phyloP scores from a whole-genome alignment of 2,113 vertebrate genomes.

The Phalacrocorax pelagicus region DNA sequence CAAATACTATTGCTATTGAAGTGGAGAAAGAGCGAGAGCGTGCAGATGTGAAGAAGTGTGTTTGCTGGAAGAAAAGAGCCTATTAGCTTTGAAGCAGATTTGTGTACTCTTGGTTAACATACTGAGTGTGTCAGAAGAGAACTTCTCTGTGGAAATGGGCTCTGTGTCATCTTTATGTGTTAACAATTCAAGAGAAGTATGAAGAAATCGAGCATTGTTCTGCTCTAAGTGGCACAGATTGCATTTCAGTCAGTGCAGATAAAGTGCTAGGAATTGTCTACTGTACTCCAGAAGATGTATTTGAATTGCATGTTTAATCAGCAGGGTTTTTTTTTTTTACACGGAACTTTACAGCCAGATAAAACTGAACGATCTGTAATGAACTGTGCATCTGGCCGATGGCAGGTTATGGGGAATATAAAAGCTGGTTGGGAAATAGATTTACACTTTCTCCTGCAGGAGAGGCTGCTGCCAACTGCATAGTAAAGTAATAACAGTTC shows the following conservation, averaged over 20 bases:
- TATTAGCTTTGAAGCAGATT: constrained; percentile 47
- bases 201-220: constrained; percentile 53
- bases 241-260: constrained; percentile 20
- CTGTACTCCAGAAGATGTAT: constrained; percentile 28
- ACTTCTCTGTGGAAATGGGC: neutral
- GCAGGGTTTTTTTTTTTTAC: neutral
- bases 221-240: constrained; percentile 45
- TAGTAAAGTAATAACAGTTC: neutral
- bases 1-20: constrained; percentile 46
- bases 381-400: constrained; percentile 28
- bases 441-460: constrained; percentile 2
- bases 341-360: neutral
- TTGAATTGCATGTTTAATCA: constrained; percentile 31
- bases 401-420: constrained; percentile 14
- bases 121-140: constrained; percentile 5
- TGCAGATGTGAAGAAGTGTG: constrained; percentile 28
- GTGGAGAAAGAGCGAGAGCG: neutral
- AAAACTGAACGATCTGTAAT: neutral
- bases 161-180: constrained; percentile 4
- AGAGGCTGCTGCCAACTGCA: constrained; percentile 10
- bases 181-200: constrained; percentile 7
- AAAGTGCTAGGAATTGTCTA: constrained; percentile 24
- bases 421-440: constrained; percentile 42
- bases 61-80: constrained; percentile 2
- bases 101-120: neutral